Conservation (phyloP, 2,888 invertebrate species). For the Rugalucina vietnamica region DNA sequence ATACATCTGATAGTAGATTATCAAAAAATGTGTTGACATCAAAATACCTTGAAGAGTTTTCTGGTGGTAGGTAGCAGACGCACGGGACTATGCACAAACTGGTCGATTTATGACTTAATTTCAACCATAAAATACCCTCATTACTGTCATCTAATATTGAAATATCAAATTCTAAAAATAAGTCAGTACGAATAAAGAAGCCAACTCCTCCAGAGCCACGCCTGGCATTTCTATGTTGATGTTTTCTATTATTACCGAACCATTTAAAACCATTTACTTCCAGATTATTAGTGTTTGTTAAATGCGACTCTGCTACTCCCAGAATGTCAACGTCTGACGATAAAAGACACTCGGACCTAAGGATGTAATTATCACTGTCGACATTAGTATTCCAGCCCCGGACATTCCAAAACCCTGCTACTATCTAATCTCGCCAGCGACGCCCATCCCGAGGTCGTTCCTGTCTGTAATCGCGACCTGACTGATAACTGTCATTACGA, state of each 20-base stretch:
- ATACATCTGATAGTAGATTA: slow-evolving; percentile 14
- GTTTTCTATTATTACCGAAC: slow-evolving; percentile 21
- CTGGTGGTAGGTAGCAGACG: slow-evolving; percentile 45
- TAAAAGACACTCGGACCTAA: neutral
- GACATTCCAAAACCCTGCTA: slow-evolving; percentile 25
- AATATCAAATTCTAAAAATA: slow-evolving; percentile 5
- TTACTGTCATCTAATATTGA: neutral
- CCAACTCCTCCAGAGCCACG: slow-evolving; percentile 34
- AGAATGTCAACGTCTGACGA: slow-evolving; percentile 20
- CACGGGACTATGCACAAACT: slow-evolving; percentile 9
- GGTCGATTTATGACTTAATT: slow-evolving; percentile 7
- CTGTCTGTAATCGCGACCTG: neutral
- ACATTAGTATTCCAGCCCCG: neutral
- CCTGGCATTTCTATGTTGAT: slow-evolving; percentile 18
- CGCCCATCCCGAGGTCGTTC: neutral
- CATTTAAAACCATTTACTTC: slow-evolving; percentile 11
- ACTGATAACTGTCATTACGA: neutral
- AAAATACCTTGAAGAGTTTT: slow-evolving; percentile 31
- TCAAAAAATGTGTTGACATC: slow-evolving; percentile 40
- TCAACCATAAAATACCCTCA: slow-evolving; percentile 35
- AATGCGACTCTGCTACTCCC: slow-evolving; percentile 43
- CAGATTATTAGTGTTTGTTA: neutral
- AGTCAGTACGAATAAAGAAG: slow-evolving; percentile 1
- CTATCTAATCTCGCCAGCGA: neutral
- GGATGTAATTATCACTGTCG: neutral